Base-by-base conservation (phyloP, 2,113 vertebrate species). In the Nycticorax nycticorax region DNA sequence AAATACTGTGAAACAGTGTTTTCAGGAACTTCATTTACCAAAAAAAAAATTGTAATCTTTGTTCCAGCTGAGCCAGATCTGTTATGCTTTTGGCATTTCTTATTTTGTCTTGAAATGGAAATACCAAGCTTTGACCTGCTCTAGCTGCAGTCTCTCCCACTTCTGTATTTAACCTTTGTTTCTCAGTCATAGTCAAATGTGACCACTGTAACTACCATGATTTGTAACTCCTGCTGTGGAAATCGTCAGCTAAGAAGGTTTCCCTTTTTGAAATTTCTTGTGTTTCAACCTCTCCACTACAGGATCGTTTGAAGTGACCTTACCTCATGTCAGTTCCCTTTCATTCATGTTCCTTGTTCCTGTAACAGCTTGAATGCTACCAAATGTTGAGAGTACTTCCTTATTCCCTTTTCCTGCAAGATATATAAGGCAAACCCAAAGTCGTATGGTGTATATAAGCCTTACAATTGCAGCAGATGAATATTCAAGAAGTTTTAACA, bases 41-140 rank as follows among this genome's bases (percentile, higher is more conserved):
- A 37, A 41, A 48, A 48, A 53, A 15, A 30, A n/a, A 5, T 3
- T 1, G 0, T 1, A 3, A 18, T 10, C 5, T 37, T 19, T 45
- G 23, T 45, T 30, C 26, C 52, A 21, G 7, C 27, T 8, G 37
- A 37, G 19, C 7, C 14, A 10, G 21, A 35, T 9, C 35, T 9
- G 37, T 12, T 19, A 22, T 71, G 9, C 14, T 83, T 64, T 56
- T 2, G 2, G 2, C 0, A 3, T 14, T 9, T 64, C 52, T 52
- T 28, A 1, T 19, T 80, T 41, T 4, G 5, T 12, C 35, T 67
- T 6, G 20, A 26, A 26, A 73, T 17, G 7, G 35, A 33, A 85
- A 64, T 10, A 45, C 0, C 30, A 21, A 20, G 11, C 9, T 82
- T 24, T 41, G 15, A 14, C 16, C 39, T 55, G 11, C 85, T 64